phyloP scores from a whole-genome alignment of 1,140 invertebrate genomes.

The Arctopsyche grandis region DNA sequence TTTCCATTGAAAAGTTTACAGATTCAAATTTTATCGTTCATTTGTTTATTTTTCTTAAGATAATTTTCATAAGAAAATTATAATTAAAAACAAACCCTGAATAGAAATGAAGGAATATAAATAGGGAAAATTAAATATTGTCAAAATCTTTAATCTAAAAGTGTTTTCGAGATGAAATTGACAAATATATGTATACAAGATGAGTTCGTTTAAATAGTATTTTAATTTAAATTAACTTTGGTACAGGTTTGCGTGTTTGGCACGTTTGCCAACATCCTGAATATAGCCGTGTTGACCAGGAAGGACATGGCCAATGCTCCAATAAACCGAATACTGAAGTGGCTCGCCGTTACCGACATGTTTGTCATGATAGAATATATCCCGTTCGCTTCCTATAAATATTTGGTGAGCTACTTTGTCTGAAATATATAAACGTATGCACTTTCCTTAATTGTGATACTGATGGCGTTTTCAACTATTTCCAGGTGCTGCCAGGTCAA shows the following conservation, averaged over 20 bases:
- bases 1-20: no score
- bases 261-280: slow-evolving; percentile 88
- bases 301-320: slow-evolving; percentile 83
- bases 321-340: slow-evolving; percentile 83
- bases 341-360: slow-evolving; percentile 84
- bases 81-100: no score
- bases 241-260: slow-evolving; percentile 85
- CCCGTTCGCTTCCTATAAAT: slow-evolving; percentile 82
- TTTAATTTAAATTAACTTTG: not conserved
- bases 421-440: not conserved
- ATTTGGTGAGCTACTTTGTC: slow-evolving; percentile 64
- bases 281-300: slow-evolving; percentile 87
- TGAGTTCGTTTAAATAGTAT: not conserved
- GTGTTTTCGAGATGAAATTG: not conserved
- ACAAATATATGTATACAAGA: not conserved
- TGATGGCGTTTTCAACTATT: not conserved
- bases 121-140: no score
- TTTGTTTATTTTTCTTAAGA: no score
- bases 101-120: no score
- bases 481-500: slow-evolving; percentile 60
- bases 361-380: slow-evolving; percentile 90
- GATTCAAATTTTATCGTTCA: no score
- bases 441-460: not conserved
- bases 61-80: no score
- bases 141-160: not conserved